Conservation (phyloP, 2,113 vertebrate genomes). For the Syngnathus typhle region DNA sequence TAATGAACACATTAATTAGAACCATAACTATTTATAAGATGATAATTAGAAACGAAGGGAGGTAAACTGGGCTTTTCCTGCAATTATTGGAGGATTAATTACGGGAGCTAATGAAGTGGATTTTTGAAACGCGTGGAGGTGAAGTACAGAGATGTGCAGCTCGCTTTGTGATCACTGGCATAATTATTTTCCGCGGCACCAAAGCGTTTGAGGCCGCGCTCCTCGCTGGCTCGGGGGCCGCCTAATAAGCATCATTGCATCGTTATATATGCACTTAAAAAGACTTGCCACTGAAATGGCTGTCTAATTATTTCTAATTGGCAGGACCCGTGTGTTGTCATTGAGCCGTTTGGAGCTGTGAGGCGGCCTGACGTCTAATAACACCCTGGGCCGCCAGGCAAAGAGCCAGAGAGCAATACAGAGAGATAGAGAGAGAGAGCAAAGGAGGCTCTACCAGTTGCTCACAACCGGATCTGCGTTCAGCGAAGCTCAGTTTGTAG, state of each 20-base stretch:
- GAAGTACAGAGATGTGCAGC: conserved; percentile 98
- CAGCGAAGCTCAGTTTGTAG: conserved; percentile 18
- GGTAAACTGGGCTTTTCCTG: conserved; percentile 99
- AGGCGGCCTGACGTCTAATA: conserved; percentile 83
- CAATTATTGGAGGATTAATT: conserved; percentile 99
- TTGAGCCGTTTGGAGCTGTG: conserved; percentile 93
- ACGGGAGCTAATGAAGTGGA: conserved; percentile 99
- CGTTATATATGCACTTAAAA: conserved; percentile 99
- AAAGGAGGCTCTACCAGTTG: conserved; percentile 30
- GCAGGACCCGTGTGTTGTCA: conserved; percentile 93
- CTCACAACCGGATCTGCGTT: conserved; percentile 24
- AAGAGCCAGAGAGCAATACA: conserved; percentile 18
- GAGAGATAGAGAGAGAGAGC: conserved; percentile 14
- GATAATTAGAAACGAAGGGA: conserved; percentile 99
- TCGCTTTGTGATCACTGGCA: conserved; percentile 97
- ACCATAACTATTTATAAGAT: conserved; percentile 99
- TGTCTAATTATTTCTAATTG: conserved; percentile 99
- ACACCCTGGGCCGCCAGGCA: conserved; percentile 79
- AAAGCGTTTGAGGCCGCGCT: conserved; percentile 84
- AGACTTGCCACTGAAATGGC: conserved; percentile 96
- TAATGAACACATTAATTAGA: conserved; percentile 99
- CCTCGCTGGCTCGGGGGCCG: conserved; percentile 77
- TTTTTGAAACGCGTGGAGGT: conserved; percentile 99
- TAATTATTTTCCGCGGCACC: conserved; percentile 91
- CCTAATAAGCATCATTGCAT: conserved; percentile 99